Evolutionary conservation across 2,797 vertebrate genomes (phyloP).

Genomic region (Sparidentex hasta): DNA sequence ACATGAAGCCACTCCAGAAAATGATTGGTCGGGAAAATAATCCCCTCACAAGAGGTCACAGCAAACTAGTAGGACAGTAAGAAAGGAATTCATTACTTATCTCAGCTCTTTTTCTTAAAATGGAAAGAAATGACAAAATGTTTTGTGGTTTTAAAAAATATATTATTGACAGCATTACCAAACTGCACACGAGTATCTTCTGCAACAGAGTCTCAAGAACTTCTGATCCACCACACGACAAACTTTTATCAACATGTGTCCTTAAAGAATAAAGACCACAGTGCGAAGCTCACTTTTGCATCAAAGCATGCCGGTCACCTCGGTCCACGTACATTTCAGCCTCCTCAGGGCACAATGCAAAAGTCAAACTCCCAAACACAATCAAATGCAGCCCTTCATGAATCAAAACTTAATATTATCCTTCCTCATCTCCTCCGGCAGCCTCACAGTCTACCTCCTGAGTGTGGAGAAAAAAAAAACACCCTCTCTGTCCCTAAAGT

Average conservation of each 20-base stretch:
- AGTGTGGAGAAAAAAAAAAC: conserved; percentile 28
- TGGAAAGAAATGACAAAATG: too few species aligned
- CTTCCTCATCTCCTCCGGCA: conserved; percentile 50
- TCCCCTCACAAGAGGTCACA: conserved; percentile 48
- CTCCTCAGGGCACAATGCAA: conserved; percentile 37
- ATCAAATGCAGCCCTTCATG: conserved; percentile 40
- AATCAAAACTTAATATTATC: conserved; percentile 61
- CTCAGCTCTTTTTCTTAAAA: background rate
- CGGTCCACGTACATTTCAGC: conserved; percentile 3
- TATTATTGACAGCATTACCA: background rate
- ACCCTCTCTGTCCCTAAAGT: conserved; percentile 73
- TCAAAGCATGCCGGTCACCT: conserved; percentile 36
- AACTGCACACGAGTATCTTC: background rate
- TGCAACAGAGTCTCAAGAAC: conserved; percentile 29
- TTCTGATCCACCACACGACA: conserved; percentile 29
- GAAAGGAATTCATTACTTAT: background rate
- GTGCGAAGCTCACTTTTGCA: background rate
- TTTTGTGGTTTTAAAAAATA: too few species aligned
- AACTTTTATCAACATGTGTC: conserved; percentile 42
- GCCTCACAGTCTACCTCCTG: conserved; percentile 47
- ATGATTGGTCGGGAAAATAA: conserved; percentile 70
- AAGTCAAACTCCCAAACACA: conserved; percentile 56
- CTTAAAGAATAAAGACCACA: background rate
- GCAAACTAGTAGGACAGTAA: background rate
- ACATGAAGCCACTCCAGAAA: conserved; percentile 49